phyloP scores from a whole-genome alignment of 2,888 invertebrate genomes.

The Sarcophaga variegata region DNA sequence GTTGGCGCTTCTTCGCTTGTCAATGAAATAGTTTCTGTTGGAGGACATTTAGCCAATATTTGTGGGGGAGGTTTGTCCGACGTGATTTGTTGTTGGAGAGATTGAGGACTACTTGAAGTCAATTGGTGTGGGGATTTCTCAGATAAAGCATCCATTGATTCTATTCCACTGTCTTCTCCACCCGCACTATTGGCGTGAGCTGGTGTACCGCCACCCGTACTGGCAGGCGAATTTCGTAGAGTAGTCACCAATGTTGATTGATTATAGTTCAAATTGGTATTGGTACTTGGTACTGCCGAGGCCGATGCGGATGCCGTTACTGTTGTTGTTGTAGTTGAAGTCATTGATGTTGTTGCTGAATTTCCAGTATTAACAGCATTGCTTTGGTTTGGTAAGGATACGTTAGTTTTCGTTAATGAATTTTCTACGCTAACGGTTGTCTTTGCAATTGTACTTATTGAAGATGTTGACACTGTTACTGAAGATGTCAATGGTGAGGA shows the following conservation, averaged over 20 bases:
- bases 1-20: slow-evolving; percentile 45
- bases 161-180: slow-evolving; percentile 95
- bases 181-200: slow-evolving; percentile 77
- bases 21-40: slow-evolving; percentile 39
- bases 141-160: slow-evolving; percentile 96
- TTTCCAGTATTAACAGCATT: slow-evolving; percentile 43
- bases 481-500: slow-evolving; percentile 12
- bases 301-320: slow-evolving; percentile 17
- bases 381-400: slow-evolving; percentile 51
- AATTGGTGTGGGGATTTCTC: slow-evolving; percentile 95
- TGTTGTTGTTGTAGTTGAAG: slow-evolving; percentile 11
- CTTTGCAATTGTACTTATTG: slow-evolving; percentile 43
- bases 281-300: slow-evolving; percentile 29
- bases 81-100: slow-evolving; percentile 47
- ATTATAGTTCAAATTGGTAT: slow-evolving; percentile 57
- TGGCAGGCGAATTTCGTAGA: slow-evolving; percentile 81
- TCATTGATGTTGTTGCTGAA: slow-evolving; percentile 62
- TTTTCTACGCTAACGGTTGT: slow-evolving; percentile 25
- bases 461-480: slow-evolving; percentile 21
- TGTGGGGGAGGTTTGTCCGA: slow-evolving; percentile 63
- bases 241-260: slow-evolving; percentile 71
- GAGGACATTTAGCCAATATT: slow-evolving; percentile 72
- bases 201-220: slow-evolving; percentile 82
- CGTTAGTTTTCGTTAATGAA: slow-evolving; percentile 58
- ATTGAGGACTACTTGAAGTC: slow-evolving; percentile 84